Evolutionary conservation across 2,888 invertebrate genomes (phyloP).

Genomic region (Mythimna loreyi): DNA sequence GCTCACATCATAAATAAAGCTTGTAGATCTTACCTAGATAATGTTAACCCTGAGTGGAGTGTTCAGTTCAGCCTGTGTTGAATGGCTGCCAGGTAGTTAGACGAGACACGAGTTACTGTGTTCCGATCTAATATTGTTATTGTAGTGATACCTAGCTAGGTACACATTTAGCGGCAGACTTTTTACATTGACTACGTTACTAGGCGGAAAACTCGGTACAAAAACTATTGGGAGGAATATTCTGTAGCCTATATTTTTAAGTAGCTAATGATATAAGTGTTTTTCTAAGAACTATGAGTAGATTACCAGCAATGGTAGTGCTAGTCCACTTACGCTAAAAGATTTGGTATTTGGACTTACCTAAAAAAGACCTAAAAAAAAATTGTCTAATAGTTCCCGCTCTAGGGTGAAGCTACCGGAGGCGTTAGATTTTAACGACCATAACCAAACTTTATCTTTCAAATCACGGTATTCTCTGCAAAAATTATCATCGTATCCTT

Average conservation of each 20-base stretch:
- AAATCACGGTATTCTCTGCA: too few relatives aligned
- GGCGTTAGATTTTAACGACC: too few relatives aligned
- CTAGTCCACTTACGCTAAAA: too few relatives aligned
- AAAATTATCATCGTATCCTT: too few relatives aligned
- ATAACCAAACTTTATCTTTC: too few relatives aligned
- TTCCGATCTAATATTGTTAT: conserved; percentile 32
- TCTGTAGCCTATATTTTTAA: too few relatives aligned
- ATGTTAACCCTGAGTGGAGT: conserved; percentile 44
- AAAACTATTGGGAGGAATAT: neutral
- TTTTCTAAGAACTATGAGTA: neutral
- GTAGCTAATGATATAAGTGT: too few relatives aligned
- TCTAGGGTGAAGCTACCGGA: too few relatives aligned
- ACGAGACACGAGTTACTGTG: conserved; percentile 31
- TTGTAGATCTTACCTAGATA: conserved; percentile 41
- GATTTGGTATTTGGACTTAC: too few relatives aligned
- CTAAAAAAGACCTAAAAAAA: too few relatives aligned
- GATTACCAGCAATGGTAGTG: neutral
- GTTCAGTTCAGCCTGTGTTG: conserved; percentile 38
- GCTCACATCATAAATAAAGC: conserved; percentile 43
- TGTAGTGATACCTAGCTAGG: conserved; percentile 1
- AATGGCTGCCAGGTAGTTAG: conserved; percentile 56
- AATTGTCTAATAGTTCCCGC: too few relatives aligned
- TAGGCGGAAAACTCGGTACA: neutral
- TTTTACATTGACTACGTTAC: neutral
- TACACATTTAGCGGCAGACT: conserved; percentile 10